A percentile compares a stretch with the other conserved stretches of the same genome.
Conservation (phyloP, 2,888 invertebrate genomes). For the Pollenia amentaria region DNA sequence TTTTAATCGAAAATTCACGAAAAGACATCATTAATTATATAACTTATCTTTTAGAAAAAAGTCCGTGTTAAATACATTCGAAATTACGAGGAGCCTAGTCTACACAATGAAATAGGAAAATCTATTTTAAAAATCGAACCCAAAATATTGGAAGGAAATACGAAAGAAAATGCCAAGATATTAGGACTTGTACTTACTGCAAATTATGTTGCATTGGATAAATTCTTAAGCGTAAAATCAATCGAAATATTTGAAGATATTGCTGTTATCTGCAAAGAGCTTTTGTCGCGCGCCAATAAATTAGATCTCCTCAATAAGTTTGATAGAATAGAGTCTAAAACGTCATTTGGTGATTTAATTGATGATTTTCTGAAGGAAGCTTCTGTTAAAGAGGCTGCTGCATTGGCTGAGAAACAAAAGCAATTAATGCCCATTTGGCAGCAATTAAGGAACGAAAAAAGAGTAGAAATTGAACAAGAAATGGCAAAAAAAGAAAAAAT, state of each 20-base stretch:
- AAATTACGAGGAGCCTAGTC: constrained; percentile 94
- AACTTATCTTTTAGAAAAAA: constrained; percentile 85
- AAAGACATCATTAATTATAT: neutral
- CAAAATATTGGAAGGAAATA: constrained; percentile 67
- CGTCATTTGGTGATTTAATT: constrained; percentile 80
- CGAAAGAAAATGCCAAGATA: constrained; percentile 73
- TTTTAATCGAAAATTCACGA: neutral
- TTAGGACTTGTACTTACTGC: constrained; percentile 86
- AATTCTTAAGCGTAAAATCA: constrained; percentile 72
- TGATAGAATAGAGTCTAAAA: constrained; percentile 75
- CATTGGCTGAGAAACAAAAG: constrained; percentile 81
- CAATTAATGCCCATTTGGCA: constrained; percentile 81
- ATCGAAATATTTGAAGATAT: constrained; percentile 51
- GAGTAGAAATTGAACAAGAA: constrained; percentile 87
- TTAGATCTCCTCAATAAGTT: constrained; percentile 78
- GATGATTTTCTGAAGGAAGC: constrained; percentile 79
- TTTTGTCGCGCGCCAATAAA: constrained; percentile 30
- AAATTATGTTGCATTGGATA: constrained; percentile 88
- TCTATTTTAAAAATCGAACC: constrained; percentile 79
- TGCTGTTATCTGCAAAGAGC: constrained; percentile 45
- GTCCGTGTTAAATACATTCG: constrained; percentile 91
- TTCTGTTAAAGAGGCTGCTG: constrained; percentile 76
- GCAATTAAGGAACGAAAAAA: constrained; percentile 84
- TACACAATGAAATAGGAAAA: constrained; percentile 87
- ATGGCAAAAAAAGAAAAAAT: constrained; percentile 86